These are phyloP conservation scores for Periplaneta americana DNA, from an alignment of 1,140 invertebrate genomes.

Conservation along the genomic window DNA sequence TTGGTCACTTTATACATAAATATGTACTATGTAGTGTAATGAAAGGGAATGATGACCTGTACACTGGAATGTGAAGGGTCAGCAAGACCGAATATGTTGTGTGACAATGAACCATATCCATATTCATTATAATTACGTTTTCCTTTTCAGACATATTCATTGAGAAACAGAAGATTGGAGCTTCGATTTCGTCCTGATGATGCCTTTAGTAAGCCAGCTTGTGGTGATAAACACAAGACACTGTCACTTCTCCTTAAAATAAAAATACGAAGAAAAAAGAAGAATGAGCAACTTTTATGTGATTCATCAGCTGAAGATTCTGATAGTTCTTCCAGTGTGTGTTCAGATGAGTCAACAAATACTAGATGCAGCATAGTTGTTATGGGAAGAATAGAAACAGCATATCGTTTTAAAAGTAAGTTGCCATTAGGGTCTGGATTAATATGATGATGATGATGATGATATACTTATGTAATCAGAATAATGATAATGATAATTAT, in stretches of 20 bases:
- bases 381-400: slow-evolving; percentile 59
- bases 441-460: too few relatives aligned
- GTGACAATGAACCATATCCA: too few relatives aligned
- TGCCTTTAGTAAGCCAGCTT: slow-evolving; percentile 73
- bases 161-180: slow-evolving; percentile 61
- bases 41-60: too few relatives aligned
- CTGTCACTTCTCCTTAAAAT: slow-evolving; percentile 71
- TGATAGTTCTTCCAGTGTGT: not conserved
- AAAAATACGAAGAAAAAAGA: slow-evolving; percentile 45
- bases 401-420: slow-evolving; percentile 71
- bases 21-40: too few relatives aligned
- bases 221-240: slow-evolving; percentile 58
- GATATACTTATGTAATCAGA: too few relatives aligned
- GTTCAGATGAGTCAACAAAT: not conserved
- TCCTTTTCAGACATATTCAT: slow-evolving; percentile 30
- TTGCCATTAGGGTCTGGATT: too few relatives aligned
- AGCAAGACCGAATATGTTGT: too few relatives aligned
- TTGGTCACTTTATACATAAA: too few relatives aligned
- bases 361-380: slow-evolving; percentile 33
- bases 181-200: slow-evolving; percentile 79
- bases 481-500: too few relatives aligned
- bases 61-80: too few relatives aligned
- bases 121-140: too few relatives aligned
- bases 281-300: not conserved
- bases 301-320: not conserved